Conservation (phyloP, 2,113 vertebrate genomes). For the human (Homo sapiens) region GRCh38 chr16:62666001-62666500, state of each 20-base stretch:
- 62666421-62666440: slow-evolving; percentile 43
- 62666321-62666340: background rate
- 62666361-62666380: slow-evolving; percentile 18
- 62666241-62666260: background rate
- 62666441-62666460: background rate
- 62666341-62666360: slow-evolving; percentile 32
- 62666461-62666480: slow-evolving; percentile 36
- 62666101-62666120: background rate
- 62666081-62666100: background rate
- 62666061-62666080: background rate
- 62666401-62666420: background rate
- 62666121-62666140: background rate
- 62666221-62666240: background rate
- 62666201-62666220: background rate
- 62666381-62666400: background rate
- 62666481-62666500: background rate
- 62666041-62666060: background rate
- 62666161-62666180: background rate
- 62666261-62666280: background rate
- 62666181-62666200: background rate
- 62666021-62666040: background rate
- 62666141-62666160: background rate
- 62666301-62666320: background rate
- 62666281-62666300: background rate
- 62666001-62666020: background rate